Evolutionary conservation across 2,888 invertebrate species (phyloP), one percentile per base, ranked within the genome.

Genomic region (Drosophila cognata): DNA sequence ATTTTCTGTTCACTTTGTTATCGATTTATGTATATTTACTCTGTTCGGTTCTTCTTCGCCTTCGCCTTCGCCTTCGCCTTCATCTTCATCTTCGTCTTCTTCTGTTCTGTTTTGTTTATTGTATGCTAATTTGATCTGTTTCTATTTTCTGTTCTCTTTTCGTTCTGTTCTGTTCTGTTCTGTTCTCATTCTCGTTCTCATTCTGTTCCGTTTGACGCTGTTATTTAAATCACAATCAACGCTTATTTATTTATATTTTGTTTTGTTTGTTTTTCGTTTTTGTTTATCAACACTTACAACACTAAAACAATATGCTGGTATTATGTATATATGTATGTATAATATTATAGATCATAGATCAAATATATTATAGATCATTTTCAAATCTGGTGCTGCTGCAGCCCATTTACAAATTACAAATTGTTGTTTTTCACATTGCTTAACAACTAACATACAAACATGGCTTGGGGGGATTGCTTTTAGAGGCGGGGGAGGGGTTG

Each of bases 151-250:
- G 13, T 52, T 33, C 38, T 69, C 53, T 66, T 11, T 66, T 11
- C 33, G 33, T 33, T 33, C 33, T 33, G 10, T 2, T 31, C 28
- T 31, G 51, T 36, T 50, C 57, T 69, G 46, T 55, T 53, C 57
- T 69, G 52, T 55, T 53, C 43, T 43, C 33, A n/a, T 31, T 51
- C 51, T 51, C 18, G 11, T n/a, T 51, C 51, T 51, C 53, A 51
- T 63, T 81, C 71, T 71, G 63, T 74, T 79, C 68, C 65, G 66
- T 69, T 81, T 81, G 53, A 79, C 82, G 83, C 64, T 60, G 77
- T 78, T 69, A 66, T 65, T 85, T 80, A 71, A 91, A 91, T 91
- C 89, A 88, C 84, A 89, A 91, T 86, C 89, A 89, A 84, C 89
- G 84, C 88, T 89, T 89, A 71, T 72, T 65, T 50, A 53, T 65